phyloP scores from a whole-genome alignment of 2,113 vertebrate species.

The Excalfactoria chinensis region DNA sequence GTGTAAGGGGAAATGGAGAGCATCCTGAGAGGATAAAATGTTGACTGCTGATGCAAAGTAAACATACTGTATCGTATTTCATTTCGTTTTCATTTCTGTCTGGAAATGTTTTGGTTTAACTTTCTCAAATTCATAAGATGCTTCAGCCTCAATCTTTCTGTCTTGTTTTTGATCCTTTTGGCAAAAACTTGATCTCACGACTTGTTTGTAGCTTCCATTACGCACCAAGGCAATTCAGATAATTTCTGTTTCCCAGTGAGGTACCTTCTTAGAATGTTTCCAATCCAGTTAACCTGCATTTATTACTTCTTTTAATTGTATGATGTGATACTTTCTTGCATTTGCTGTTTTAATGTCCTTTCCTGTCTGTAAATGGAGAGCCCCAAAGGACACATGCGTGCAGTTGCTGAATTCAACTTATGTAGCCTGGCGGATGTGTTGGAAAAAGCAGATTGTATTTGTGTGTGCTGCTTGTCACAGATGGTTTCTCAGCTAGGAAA shows the following conservation, averaged over 20 bases:
- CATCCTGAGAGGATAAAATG: background rate
- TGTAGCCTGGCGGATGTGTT: background rate
- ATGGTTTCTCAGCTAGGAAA: background rate
- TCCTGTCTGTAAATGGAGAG: constrained; percentile 47
- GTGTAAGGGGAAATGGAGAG: background rate
- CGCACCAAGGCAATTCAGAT: background rate
- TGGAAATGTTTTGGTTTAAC: background rate
- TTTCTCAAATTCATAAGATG: background rate
- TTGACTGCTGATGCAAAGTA: background rate
- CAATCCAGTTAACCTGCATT: constrained; percentile 42
- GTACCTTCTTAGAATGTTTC: constrained; percentile 33
- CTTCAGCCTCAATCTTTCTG: background rate
- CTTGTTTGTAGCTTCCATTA: constrained; percentile 1
- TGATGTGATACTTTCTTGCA: constrained; percentile 24
- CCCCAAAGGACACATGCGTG: background rate
- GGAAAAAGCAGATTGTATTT: background rate
- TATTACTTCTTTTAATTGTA: constrained; percentile 48
- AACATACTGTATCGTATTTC: background rate
- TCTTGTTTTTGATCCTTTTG: constrained; percentile 3
- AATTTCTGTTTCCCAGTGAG: constrained; percentile 47
- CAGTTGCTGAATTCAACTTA: constrained; percentile 32
- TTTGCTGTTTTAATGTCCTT: constrained; percentile 53
- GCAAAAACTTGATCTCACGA: background rate
- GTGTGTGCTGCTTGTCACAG: constrained; percentile 20
- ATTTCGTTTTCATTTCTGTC: constrained; percentile 11